Conservation (phyloP, 2,797 vertebrate species). For the Cyclopterus lumpus region DNA sequence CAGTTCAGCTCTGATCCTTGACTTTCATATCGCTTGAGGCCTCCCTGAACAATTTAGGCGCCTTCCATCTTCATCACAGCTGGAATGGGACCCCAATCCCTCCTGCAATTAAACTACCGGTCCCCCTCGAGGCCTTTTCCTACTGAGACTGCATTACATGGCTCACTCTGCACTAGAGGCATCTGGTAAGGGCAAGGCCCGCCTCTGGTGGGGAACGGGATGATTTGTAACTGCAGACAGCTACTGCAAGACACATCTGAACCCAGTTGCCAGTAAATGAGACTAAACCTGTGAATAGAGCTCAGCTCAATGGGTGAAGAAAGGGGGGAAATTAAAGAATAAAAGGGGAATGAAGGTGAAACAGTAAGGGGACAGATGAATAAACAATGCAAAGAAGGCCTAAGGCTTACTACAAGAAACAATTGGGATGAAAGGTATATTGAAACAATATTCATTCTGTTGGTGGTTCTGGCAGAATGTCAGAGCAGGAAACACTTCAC, state of each 20-base stretch:
- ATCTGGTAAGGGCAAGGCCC: conserved; percentile 44
- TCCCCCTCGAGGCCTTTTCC: conserved; percentile 39
- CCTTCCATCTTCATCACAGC: conserved; percentile 68
- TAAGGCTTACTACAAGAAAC: background rate
- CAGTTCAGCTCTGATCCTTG: conserved; percentile 64
- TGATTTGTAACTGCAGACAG: conserved; percentile 65
- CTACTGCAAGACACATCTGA: conserved; percentile 44
- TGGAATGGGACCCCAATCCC: conserved; percentile 49
- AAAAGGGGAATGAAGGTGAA: conserved; percentile 1
- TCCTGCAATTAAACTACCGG: conserved; percentile 51
- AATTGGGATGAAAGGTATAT: background rate
- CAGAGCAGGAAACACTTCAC: background rate
- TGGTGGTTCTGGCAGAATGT: background rate
- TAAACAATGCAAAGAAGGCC: conserved; percentile 21
- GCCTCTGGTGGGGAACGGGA: conserved; percentile 34
- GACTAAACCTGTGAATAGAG: conserved; percentile 40
- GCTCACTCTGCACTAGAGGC: conserved; percentile 38
- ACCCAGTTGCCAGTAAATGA: conserved; percentile 51
- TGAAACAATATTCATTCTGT: background rate
- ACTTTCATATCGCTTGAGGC: conserved; percentile 44
- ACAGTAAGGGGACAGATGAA: conserved; percentile 8
- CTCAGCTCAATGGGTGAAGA: conserved; percentile 11
- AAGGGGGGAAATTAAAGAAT: conserved; percentile 1
- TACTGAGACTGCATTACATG: conserved; percentile 39
- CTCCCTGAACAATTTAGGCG: conserved; percentile 50